These are phyloP conservation scores for Eledona agricola DNA, from an alignment of 2,888 invertebrate species.

Conservation along the genomic window DNA sequence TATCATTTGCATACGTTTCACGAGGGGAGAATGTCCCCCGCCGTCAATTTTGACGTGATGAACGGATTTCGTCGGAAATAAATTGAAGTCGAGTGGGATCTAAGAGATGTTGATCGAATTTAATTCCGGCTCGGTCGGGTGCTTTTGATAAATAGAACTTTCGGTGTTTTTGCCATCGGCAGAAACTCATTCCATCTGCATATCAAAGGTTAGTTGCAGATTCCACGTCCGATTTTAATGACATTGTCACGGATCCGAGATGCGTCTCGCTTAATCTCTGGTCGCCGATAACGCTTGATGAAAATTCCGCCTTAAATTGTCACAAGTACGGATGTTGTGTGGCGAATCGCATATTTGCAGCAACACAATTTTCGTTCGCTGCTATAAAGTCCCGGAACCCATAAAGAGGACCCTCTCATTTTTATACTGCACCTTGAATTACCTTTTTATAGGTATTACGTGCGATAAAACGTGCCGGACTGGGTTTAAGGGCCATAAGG, in stretches of 20 bases:
- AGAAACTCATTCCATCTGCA: conserved; percentile 5
- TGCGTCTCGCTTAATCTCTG: too few species aligned
- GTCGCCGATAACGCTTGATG: too few species aligned
- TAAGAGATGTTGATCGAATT: conserved; percentile 22
- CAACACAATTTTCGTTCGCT: too few species aligned
- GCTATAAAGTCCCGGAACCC: conserved; percentile 10
- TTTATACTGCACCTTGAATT: conserved; percentile 18
- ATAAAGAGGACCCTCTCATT: conserved; percentile 18
- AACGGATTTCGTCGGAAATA: conserved; percentile 20
- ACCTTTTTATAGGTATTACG: conserved; percentile 17
- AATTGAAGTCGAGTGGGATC: conserved; percentile 5
- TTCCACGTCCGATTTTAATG: too few species aligned
- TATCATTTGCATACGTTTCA: conserved; percentile 21
- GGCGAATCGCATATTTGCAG: too few species aligned
- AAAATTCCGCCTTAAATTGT: too few species aligned
- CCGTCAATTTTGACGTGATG: conserved; percentile 15
- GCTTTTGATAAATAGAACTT: conserved; percentile 19
- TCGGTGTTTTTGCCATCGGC: conserved; percentile 11
- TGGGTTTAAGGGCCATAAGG: conserved; percentile 4
- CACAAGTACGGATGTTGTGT: too few species aligned
- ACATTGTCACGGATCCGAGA: conserved; percentile 9
- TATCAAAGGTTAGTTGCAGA: too few species aligned
- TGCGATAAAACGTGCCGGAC: conserved; percentile 12
- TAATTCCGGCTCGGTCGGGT: conserved; percentile 10
- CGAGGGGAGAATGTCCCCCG: conserved; percentile 1